Evolutionary conservation across 1,140 invertebrate species (phyloP).

Genomic region (Notospermus geniculatus): DNA sequence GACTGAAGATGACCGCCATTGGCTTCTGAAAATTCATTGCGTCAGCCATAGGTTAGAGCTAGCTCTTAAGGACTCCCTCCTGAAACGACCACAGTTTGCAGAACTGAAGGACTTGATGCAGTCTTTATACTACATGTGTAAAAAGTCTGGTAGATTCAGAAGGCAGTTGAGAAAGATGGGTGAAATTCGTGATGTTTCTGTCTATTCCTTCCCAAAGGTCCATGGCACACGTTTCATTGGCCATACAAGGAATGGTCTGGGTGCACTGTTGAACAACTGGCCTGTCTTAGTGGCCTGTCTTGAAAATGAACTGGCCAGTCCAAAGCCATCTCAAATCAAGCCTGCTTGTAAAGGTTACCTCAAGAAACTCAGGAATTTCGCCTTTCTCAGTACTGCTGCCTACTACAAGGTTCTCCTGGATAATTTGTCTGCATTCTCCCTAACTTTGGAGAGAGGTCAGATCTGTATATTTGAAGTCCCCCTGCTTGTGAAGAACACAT

Average conservation of each 20-base stretch:
- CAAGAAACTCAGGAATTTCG: background rate
- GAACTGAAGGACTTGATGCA: no score
- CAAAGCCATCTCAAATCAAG: background rate
- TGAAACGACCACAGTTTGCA: background rate
- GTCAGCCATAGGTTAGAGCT: background rate
- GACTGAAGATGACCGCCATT: background rate
- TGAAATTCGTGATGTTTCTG: background rate
- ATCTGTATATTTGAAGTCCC: background rate
- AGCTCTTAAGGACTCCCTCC: background rate
- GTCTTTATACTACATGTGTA: background rate
- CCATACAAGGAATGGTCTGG: background rate
- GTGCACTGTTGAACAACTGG: background rate
- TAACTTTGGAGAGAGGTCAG: background rate
- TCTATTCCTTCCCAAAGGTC: background rate
- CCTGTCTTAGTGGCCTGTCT: background rate
- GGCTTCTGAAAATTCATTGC: background rate
- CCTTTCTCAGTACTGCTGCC: background rate
- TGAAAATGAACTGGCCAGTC: background rate
- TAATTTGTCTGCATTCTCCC: slow-evolving; percentile 1
- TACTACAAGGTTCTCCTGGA: background rate
- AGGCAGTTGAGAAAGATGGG: background rate
- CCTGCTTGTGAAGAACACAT: no score
- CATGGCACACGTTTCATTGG: background rate
- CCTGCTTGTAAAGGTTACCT: background rate
- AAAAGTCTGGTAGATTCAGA: background rate